Percentiles rank a stretch among this genome's conserved stretches.
phyloP scores from a whole-genome alignment of 2,888 invertebrate genomes.

The Melieria omissa region DNA sequence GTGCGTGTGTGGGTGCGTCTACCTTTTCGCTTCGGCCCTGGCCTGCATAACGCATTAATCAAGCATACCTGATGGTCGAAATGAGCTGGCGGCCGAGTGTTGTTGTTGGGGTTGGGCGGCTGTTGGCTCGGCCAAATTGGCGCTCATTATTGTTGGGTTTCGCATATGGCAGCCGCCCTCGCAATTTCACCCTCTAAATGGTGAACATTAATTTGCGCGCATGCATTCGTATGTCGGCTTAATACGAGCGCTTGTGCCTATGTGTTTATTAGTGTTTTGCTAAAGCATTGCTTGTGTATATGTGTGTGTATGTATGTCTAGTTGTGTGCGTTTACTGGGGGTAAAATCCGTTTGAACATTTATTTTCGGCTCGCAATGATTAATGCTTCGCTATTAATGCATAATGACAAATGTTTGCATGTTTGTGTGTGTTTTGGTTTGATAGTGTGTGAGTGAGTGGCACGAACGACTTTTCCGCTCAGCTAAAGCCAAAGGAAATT shows the following conservation, averaged over 20 bases:
- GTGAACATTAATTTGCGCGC: slow-evolving; percentile 58
- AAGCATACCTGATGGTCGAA: slow-evolving; percentile 57
- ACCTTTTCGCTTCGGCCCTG: background rate
- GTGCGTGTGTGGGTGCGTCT: slow-evolving; percentile 15
- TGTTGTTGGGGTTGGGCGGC: background rate
- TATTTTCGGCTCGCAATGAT: slow-evolving; percentile 54
- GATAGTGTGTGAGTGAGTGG: too few species aligned
- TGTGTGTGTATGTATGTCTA: slow-evolving; percentile 4
- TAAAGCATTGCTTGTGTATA: background rate
- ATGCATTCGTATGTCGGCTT: slow-evolving; percentile 39
- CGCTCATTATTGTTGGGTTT: slow-evolving; percentile 50
- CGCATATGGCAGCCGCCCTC: background rate
- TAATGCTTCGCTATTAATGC: slow-evolving; percentile 64
- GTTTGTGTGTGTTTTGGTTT: too few species aligned
- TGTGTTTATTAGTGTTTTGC: background rate
- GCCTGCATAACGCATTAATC: slow-evolving; percentile 56
- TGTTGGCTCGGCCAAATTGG: slow-evolving; percentile 49
- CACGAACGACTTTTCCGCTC: too few species aligned
- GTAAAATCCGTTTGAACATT: slow-evolving; percentile 42
- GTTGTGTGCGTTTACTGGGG: background rate
- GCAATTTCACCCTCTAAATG: slow-evolving; percentile 45
- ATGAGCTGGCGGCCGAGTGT: slow-evolving; percentile 24
- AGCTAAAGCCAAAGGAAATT: too few species aligned
- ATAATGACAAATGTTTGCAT: slow-evolving; percentile 59
- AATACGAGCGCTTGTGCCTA: background rate